Base-by-base conservation (phyloP, 1,140 invertebrate genomes). In the Octopus sinensis region DNA sequence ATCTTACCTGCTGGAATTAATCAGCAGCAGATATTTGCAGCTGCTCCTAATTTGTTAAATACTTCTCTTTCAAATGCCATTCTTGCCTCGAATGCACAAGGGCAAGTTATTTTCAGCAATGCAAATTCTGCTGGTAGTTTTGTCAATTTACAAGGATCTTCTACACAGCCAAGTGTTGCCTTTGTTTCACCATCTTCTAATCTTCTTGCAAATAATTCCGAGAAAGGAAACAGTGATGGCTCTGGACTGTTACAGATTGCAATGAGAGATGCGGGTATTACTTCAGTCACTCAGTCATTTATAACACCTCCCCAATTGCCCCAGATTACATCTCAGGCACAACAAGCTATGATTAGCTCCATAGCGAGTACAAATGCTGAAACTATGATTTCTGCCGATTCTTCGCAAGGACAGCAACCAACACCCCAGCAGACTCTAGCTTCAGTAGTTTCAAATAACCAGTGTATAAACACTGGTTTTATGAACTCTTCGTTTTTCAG, bases 191-290 rank as follows among this genome's bases (percentile, higher is more conserved):
- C 76, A 6, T 53, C 30, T 6, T 6, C 43, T 13, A 77, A 77
- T 43, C 76, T 77, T 9, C 17, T 77, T 9, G 17, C 76, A 77
- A 53, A 9, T 7, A 17, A n/a, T 6, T 10, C 7, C 10, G 52
- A 77, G 12, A 52, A 51, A 43, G 52, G 5, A 43, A 53, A 51
- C 23, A 13, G 43, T 53, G 83, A 82, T 80, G 84, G 84, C 6
- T 80, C 82, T n/a, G 87, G 86, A 62, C 80, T 88, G 10, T 71
- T 88, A 13, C 88, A 88, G 80, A 79, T 87, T 30, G 87, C 88
- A 52, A 88, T 88, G 88, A 85, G 87, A 79, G 85, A 88, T 81
- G 86, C 88, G 10, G 88, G 88, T 1, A 88, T 88, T 23, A 87
- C 86, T 4, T 84, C 82, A 6, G 54, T 62, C 4, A 53, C 79